phyloP scores from a whole-genome alignment of 2,888 invertebrate genomes.

The Volucella bombylans region DNA sequence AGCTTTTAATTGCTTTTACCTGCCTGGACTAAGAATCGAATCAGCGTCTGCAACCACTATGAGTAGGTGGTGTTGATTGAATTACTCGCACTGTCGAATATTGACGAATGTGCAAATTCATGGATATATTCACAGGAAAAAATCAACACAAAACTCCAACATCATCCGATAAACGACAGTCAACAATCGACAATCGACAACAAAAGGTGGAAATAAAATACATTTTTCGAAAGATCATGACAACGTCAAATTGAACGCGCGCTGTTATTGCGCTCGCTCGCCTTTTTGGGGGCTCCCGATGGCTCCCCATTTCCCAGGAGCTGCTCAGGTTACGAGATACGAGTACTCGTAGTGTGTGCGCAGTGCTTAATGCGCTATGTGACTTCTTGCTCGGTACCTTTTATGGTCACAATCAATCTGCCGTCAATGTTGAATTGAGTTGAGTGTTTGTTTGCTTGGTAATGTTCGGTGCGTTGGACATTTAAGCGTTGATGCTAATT shows the following conservation, averaged over 20 bases:
- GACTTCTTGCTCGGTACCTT: constrained; percentile 54
- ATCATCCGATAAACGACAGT: constrained; percentile 26
- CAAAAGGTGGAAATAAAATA: constrained; percentile 64
- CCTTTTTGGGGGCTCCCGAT: constrained; percentile 56
- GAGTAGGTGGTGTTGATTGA: constrained; percentile 38
- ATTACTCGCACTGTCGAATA: constrained; percentile 52
- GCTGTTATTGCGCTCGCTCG: constrained; percentile 49
- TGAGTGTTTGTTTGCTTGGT: constrained; percentile 42
- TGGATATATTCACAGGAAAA: constrained; percentile 57
- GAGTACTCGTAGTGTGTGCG: constrained; percentile 7
- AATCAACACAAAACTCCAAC: constrained; percentile 61
- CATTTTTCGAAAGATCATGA: constrained; percentile 34
- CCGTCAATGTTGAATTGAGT: constrained; percentile 60
- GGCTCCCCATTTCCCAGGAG: constrained; percentile 39
- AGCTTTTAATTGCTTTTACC: constrained; percentile 71
- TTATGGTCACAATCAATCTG: constrained; percentile 68
- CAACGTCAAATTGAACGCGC: constrained; percentile 37
- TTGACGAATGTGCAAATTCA: constrained; percentile 61
- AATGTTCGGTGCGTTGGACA: constrained; percentile 14
- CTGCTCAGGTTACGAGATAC: too few species aligned
- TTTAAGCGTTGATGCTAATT: constrained; percentile 49
- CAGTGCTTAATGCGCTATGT: constrained; percentile 10
- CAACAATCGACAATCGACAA: constrained; percentile 21
- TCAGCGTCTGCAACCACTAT: background rate
- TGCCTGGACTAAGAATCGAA: constrained; percentile 66